Base-by-base conservation (phyloP, 2,888 invertebrate species). In the Himalopsyche kuldschensis region DNA sequence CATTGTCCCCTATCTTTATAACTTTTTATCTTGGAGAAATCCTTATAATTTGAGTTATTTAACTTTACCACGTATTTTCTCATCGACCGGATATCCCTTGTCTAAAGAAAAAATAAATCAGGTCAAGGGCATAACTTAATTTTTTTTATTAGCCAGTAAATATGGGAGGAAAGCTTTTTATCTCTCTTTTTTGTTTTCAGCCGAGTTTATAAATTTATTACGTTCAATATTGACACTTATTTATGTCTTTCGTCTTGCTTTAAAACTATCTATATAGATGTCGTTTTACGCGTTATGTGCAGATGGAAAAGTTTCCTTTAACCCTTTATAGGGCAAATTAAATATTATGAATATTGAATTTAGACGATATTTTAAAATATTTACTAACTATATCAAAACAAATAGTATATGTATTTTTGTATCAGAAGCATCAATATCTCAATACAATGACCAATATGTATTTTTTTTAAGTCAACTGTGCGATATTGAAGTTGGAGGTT, bases 41-140 rank as follows among this genome's bases (percentile, higher is more conserved):
- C 69, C 69, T 69, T 69, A 69, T 69, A 69, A 69, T 69, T 69
- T 69, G 69, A 69, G 69, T 69, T 69, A 69, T 69, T 69, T 69
- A 69, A 69, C 30, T 69, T 69, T 69, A 27, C 15, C 11, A 11
- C 69, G 69, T 69, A 69, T 30, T 30, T 69, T 69, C 69, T 69
- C 69, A 69, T 69, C 69, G 69, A 69, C 69, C 27, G 69, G 69
- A 69, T 69, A 69, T 69, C 69, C 69, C 69, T 27, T 69, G 69
- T 69, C 69, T 69, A 24, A 69, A 69, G 69, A 69, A 69, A 55
- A 55, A 69, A 69, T 27, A 69, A 30, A 69, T 69, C 30, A 69
- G 69, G 69, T 69, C 69, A 69, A 69, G 69, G 69, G 11, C 69
- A 69, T 69, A 69, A 69, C 69, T 69, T 69, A 69, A 69, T 30